Conservation (phyloP, 2,113 vertebrate genomes). For the Mesocricetus auratus region DNA sequence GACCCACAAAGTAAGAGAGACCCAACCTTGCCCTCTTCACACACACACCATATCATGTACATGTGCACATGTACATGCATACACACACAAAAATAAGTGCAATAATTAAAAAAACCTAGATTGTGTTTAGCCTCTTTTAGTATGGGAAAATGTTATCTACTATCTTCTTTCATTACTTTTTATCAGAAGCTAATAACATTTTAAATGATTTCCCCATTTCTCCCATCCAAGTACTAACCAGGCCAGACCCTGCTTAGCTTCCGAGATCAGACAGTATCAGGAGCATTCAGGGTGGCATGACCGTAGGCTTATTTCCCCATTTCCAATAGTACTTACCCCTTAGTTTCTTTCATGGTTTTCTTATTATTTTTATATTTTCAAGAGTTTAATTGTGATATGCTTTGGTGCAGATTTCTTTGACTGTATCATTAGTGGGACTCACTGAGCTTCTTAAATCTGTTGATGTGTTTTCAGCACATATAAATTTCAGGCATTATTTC, state of each 20-base stretch:
- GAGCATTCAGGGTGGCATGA: too few species aligned
- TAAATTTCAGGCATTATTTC: not conserved
- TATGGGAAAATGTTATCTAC: not conserved
- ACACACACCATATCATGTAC: not conserved
- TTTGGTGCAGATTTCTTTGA: not conserved
- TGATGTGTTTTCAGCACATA: not conserved
- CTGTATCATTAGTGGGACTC: not conserved
- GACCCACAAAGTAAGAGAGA: not conserved
- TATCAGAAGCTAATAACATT: not conserved
- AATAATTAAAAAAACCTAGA: not conserved
- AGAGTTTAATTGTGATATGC: not conserved
- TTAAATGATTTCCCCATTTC: not conserved
- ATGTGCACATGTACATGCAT: fast-evolving
- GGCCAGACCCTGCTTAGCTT: too few species aligned
- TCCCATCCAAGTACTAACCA: not conserved
- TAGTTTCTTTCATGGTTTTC: not conserved
- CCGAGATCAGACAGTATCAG: too few species aligned
- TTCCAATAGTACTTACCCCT: not conserved
- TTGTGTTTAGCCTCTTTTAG: not conserved
- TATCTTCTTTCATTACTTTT: not conserved
- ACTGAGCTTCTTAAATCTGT: not conserved
- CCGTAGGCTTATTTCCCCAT: not conserved
- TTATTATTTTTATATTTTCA: not conserved
- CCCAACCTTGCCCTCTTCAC: not conserved
- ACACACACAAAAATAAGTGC: not conserved